These are phyloP conservation scores for Porites rus DNA, from an alignment of 92 coral and sea anemone genomes.

Conservation along the genomic window DNA sequence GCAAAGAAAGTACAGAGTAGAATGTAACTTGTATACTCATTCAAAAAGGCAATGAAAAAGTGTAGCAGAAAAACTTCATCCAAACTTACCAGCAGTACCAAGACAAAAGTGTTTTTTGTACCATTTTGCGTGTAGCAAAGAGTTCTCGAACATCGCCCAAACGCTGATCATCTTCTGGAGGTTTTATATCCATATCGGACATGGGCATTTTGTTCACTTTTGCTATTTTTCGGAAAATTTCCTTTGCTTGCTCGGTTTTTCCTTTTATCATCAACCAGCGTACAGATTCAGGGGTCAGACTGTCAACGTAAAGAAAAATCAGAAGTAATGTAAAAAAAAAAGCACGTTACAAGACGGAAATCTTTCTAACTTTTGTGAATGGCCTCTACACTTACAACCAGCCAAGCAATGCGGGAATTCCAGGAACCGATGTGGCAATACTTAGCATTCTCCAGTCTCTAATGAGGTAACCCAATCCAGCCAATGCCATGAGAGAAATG, in stretches of 20 bases:
- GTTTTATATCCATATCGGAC: constrained; percentile 49
- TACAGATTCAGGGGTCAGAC: constrained; percentile 79
- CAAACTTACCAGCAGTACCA: constrained; percentile 81
- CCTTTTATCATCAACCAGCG: constrained; percentile 79
- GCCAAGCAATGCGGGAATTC: constrained; percentile 61
- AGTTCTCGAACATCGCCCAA: constrained; percentile 76
- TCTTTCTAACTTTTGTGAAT: too few relatives aligned
- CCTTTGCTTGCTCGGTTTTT: constrained; percentile 56
- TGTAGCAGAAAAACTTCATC: background rate
- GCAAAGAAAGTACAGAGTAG: too few relatives aligned
- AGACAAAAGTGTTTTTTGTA: constrained; percentile 64
- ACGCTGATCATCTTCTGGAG: constrained; percentile 29
- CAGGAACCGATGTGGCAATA: constrained; percentile 59
- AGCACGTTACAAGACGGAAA: background rate
- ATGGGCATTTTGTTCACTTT: constrained; percentile 63
- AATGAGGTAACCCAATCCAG: constrained; percentile 64
- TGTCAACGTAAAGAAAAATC: background rate
- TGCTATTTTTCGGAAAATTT: constrained; percentile 62
- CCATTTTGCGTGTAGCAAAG: constrained; percentile 71
- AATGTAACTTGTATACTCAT: background rate
- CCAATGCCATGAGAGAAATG: constrained; percentile 52
- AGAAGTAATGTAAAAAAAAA: background rate
- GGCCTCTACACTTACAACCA: constrained; percentile 68
- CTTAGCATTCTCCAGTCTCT: constrained; percentile 74
- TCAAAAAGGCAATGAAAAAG: too few relatives aligned